Conservation (phyloP, 2,888 invertebrate species). For the Baronia brevicornis region DNA sequence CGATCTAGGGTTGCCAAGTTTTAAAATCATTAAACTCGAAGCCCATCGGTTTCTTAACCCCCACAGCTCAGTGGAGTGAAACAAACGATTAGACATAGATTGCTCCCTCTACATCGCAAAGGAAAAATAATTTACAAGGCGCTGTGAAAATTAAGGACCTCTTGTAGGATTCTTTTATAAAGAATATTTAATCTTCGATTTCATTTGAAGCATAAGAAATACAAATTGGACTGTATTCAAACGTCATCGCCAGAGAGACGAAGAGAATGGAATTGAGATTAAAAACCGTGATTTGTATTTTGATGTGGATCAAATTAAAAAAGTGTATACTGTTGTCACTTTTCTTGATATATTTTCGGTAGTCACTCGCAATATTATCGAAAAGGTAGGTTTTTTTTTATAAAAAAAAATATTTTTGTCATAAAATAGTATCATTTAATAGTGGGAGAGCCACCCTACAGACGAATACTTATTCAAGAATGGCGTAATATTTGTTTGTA, state of each 20-base stretch:
- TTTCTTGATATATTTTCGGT: too few relatives aligned
- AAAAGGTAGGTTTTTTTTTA: too few relatives aligned
- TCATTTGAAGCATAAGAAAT: slow-evolving; percentile 14
- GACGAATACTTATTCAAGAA: too few relatives aligned
- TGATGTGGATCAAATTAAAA: slow-evolving; percentile 9
- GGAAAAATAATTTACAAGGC: slow-evolving; percentile 6
- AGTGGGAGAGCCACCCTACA: too few relatives aligned
- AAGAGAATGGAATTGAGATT: slow-evolving; percentile 5
- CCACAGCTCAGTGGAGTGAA: too few relatives aligned
- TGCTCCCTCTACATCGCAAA: slow-evolving; percentile 3
- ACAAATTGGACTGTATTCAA: slow-evolving; percentile 15
- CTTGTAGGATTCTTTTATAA: slow-evolving; percentile 10
- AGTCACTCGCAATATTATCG: too few relatives aligned
- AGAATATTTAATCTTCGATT: slow-evolving; percentile 16
- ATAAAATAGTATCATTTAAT: too few relatives aligned
- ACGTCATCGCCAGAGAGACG: slow-evolving; percentile 12
- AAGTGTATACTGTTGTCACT: slow-evolving; percentile 8
- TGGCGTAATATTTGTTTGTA: too few relatives aligned
- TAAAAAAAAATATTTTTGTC: too few relatives aligned
- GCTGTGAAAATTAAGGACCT: slow-evolving; percentile 9
- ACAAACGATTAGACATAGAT: slow-evolving; percentile 5
- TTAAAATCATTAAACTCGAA: too few relatives aligned
- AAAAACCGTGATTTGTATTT: slow-evolving; percentile 11
- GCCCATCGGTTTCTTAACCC: too few relatives aligned
- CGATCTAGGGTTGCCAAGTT: slow-evolving; percentile 43